Evolutionary conservation across 2,888 invertebrate genomes (phyloP).

Genomic region (Dromius quadrimaculatus): DNA sequence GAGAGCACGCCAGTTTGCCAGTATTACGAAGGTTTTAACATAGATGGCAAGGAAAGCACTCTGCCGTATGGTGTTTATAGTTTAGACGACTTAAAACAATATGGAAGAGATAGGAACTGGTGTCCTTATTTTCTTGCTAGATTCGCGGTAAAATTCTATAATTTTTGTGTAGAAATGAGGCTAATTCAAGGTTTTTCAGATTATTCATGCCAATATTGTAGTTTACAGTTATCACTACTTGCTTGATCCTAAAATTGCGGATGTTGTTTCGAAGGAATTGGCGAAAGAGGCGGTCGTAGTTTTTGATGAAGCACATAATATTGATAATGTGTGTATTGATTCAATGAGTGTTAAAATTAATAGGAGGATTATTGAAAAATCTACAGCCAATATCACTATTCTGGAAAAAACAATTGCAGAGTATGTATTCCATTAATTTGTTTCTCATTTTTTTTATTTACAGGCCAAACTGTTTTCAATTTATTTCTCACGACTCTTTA

Average conservation of each 20-base stretch:
- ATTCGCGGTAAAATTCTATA: conserved; percentile 85
- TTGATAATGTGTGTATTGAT: conserved; percentile 99
- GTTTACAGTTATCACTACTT: conserved; percentile 99
- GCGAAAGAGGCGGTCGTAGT: too few relatives aligned
- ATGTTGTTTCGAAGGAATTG: conserved; percentile 96
- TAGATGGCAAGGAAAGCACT: conserved; percentile 87
- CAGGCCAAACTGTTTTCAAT: too few relatives aligned
- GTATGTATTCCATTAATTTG: conserved; percentile 70
- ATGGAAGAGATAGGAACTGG: conserved; percentile 89
- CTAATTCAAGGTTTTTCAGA: conserved; percentile 69
- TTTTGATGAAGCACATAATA: conserved; percentile 99
- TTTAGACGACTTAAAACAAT: conserved; percentile 93
- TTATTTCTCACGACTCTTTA: too few relatives aligned
- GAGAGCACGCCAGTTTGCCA: conserved; percentile 82
- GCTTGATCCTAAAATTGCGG: conserved; percentile 98
- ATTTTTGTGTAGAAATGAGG: conserved; percentile 24
- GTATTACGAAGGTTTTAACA: conserved; percentile 91
- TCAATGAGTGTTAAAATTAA: conserved; percentile 98
- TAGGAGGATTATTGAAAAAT: conserved; percentile 85
- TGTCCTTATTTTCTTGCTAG: conserved; percentile 98
- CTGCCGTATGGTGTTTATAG: conserved; percentile 94
- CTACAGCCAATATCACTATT: conserved; percentile 80
- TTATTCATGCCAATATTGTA: conserved; percentile 91
- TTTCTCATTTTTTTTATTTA: too few relatives aligned
- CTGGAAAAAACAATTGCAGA: conserved; percentile 84